phyloP scores from a whole-genome alignment of 2,888 invertebrate genomes.

The Napeogenes inachia region DNA sequence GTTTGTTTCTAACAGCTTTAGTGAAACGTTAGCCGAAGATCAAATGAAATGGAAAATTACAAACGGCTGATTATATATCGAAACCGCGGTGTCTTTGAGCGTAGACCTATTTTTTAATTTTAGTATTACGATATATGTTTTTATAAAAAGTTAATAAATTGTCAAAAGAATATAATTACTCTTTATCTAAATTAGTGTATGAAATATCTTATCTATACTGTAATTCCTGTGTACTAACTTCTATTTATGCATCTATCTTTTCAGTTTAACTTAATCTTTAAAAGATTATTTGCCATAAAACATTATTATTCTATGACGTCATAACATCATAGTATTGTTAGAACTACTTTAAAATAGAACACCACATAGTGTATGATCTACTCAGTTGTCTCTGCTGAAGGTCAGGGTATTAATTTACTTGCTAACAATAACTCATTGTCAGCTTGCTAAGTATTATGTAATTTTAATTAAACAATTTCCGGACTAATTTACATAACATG shows the following conservation, averaged over 20 bases:
- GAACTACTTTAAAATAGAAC: neutral
- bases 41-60: slow-evolving; percentile 6
- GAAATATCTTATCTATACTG: too few relatives aligned
- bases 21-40: neutral
- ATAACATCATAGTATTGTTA: too few relatives aligned
- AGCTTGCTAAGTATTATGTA: slow-evolving; percentile 18
- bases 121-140: too few relatives aligned
- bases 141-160: too few relatives aligned
- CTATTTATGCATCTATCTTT: too few relatives aligned
- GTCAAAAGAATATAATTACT: too few relatives aligned
- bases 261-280: too few relatives aligned
- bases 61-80: neutral
- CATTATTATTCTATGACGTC: too few relatives aligned
- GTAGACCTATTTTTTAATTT: too few relatives aligned
- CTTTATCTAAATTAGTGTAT: too few relatives aligned
- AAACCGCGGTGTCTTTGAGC: neutral
- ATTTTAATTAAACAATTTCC: neutral
- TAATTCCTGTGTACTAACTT: too few relatives aligned
- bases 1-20: neutral
- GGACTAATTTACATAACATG: neutral
- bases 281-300: too few relatives aligned
- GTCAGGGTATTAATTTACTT: slow-evolving; percentile 41
- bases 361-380: neutral
- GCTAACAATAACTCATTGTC: slow-evolving; percentile 43
- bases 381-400: slow-evolving; percentile 26